Conservation (phyloP, 1,140 invertebrate genomes). For the Plodia interpunctella region DNA sequence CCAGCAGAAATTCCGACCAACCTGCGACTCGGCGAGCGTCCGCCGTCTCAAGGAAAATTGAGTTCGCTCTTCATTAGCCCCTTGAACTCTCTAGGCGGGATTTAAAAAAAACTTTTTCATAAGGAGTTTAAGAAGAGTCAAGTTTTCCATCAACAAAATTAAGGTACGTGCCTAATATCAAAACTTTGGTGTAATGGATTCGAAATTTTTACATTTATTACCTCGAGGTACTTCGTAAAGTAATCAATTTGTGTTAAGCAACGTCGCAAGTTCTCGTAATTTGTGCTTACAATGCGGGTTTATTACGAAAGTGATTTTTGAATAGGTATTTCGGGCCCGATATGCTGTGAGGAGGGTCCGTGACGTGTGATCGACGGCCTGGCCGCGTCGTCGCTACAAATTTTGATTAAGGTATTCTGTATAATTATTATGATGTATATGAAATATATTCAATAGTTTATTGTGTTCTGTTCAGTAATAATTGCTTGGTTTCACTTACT, state of each 20-base stretch:
- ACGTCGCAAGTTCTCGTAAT: conserved; percentile 20
- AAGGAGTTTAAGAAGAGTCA: conserved; percentile 54
- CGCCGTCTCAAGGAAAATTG: conserved; percentile 23
- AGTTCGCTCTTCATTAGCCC: conserved; percentile 56
- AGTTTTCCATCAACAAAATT: conserved; percentile 71
- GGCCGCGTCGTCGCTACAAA: not conserved
- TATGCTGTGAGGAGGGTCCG: conserved; percentile 1
- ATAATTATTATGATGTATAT: not conserved
- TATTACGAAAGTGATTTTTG: conserved; percentile 17
- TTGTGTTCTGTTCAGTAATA: not conserved
- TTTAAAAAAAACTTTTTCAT: conserved; percentile 57
- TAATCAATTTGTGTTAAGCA: conserved; percentile 61
- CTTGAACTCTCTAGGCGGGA: conserved; percentile 30
- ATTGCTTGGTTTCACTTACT: not conserved
- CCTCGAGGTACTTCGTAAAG: conserved; percentile 19
- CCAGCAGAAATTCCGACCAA: conserved; percentile 25
- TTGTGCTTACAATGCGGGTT: conserved; percentile 16
- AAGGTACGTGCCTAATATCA: conserved; percentile 65
- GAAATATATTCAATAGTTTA: not conserved
- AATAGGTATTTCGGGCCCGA: not conserved
- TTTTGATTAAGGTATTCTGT: not conserved
- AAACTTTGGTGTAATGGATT: conserved; percentile 67
- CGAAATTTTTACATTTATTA: conserved; percentile 70
- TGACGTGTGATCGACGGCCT: conserved; percentile 10
- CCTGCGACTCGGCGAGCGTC: conserved; percentile 23